Evolutionary conservation across 2,888 invertebrate species (phyloP).

Genomic region (Trisateles emortualis): DNA sequence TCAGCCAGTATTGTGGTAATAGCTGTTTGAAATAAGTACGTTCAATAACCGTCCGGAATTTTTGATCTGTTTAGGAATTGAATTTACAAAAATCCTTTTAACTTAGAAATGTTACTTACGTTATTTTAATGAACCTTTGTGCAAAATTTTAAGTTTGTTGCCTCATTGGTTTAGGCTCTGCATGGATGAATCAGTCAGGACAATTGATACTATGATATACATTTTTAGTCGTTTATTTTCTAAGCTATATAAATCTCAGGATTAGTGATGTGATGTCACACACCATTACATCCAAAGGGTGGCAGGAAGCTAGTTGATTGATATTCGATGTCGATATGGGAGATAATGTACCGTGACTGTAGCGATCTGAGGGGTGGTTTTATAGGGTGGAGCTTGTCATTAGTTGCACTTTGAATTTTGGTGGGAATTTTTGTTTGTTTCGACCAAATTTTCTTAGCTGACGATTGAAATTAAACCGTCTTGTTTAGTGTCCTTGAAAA

Average conservation of each 20-base stretch:
- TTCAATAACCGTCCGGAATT: too few relatives aligned
- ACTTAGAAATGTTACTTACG: too few relatives aligned
- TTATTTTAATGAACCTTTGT: too few relatives aligned
- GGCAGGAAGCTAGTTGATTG: constrained; percentile 55
- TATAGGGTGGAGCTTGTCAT: constrained; percentile 8
- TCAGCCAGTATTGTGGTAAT: background rate
- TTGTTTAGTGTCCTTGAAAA: too few relatives aligned
- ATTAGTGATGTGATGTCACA: constrained; percentile 22
- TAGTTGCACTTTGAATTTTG: background rate
- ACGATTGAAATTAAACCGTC: too few relatives aligned
- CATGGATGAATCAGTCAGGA: too few relatives aligned
- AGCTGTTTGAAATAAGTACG: too few relatives aligned
- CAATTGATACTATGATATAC: too few relatives aligned
- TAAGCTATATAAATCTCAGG: background rate
- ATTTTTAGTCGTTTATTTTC: background rate
- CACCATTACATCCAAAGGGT: constrained; percentile 55
- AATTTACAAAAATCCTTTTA: too few relatives aligned
- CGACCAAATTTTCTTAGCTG: background rate
- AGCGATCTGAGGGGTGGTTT: constrained; percentile 1
- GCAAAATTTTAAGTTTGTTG: too few relatives aligned
- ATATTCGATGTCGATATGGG: constrained; percentile 57
- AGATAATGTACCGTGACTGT: constrained; percentile 56
- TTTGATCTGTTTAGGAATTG: too few relatives aligned
- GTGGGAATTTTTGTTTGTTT: background rate
- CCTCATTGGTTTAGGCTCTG: too few relatives aligned